Conservation (phyloP, 2,113 vertebrate genomes). For the Megaceryle torquata region DNA sequence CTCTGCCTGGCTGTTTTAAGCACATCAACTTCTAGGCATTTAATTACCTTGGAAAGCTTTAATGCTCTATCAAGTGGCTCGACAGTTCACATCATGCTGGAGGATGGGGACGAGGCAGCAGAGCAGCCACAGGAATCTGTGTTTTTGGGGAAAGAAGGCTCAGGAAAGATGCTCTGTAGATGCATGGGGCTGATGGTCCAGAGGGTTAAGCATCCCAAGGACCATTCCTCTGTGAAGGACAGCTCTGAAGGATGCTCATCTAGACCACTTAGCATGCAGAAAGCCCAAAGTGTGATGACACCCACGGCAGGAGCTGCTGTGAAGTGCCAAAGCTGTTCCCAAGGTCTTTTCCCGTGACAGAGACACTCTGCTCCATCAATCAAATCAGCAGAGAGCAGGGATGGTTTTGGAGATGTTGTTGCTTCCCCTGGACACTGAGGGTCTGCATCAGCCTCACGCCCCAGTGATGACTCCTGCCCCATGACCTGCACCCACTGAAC, state of each 20-base stretch:
- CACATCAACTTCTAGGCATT: background rate
- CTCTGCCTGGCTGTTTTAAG: background rate
- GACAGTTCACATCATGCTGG: fast-evolving
- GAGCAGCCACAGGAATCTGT: fast-evolving
- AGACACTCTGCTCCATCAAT: fast-evolving
- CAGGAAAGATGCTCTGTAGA: background rate
- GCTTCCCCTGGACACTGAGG: no score
- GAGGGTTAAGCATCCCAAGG: background rate
- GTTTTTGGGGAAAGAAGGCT: background rate
- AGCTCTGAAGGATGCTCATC: background rate
- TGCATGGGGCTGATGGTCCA: background rate
- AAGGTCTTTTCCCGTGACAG: background rate
- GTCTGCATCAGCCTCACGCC: fast-evolving
- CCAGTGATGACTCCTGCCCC: fast-evolving
- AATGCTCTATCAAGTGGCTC: background rate
- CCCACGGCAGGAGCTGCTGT: background rate
- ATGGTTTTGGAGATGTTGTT: background rate
- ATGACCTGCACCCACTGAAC: fast-evolving
- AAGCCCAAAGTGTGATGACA: background rate
- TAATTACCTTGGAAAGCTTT: background rate
- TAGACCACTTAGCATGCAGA: fast-evolving
- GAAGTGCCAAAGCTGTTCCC: background rate
- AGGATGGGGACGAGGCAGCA: background rate
- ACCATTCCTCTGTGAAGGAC: background rate
- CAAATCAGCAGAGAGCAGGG: background rate